These are phyloP conservation scores for Falco punctatus DNA, from an alignment of 2,113 vertebrate species.

Conservation along the genomic window DNA sequence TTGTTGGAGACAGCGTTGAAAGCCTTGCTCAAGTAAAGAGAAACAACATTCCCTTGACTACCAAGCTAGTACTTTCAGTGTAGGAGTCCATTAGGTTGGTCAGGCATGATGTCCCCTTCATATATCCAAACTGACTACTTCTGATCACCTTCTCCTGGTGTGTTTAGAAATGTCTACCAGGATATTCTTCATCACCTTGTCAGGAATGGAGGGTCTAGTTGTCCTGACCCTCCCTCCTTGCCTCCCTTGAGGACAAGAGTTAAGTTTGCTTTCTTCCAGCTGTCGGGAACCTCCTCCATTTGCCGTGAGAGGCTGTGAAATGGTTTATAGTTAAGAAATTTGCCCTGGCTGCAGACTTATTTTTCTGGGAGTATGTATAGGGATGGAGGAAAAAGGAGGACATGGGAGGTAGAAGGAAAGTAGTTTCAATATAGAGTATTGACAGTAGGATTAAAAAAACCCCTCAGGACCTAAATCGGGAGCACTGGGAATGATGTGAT, in stretches of 20 bases:
- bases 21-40: not conserved
- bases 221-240: not conserved
- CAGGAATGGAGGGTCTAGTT: not conserved
- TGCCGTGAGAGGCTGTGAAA: not conserved
- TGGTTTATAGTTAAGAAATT: not conserved
- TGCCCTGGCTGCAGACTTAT: not conserved
- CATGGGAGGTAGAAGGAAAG: not conserved
- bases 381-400: not conserved
- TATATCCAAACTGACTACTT: not conserved
- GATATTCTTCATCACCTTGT: not conserved
- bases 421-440: not conserved
- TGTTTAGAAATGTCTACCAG: not conserved
- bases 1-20: not conserved
- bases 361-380: not conserved
- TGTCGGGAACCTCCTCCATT: not conserved
- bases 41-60: not conserved
- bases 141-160: not conserved
- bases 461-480: not conserved
- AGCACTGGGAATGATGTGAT: not conserved
- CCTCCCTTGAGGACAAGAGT: not conserved
- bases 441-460: not conserved
- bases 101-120: not conserved
- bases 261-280: not conserved
- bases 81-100: not conserved
- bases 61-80: not conserved